Evolutionary conservation across 64 coral and sea anemone species (phyloP), one percentile per base, ranked within the genome.

Genomic region (Orbicella faveolata): DNA sequence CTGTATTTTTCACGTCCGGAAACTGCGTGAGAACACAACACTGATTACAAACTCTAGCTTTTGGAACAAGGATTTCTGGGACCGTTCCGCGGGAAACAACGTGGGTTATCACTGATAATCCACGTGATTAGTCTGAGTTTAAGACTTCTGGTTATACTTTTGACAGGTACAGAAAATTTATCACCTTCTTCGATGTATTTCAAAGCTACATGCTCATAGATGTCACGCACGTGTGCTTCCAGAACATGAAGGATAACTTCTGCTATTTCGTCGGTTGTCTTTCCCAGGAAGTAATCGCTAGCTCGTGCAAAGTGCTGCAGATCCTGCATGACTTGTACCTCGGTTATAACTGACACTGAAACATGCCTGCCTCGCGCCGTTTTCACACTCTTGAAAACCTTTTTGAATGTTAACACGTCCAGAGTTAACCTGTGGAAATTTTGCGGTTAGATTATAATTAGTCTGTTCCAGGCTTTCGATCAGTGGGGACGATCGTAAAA

Each of bases 261-360:
- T 25, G 63, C 63, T 72, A 85, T 85, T 85, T 85, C 65, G 20
- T 85, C 65, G 0, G 23, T 85, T 51, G 82, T 52, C n/a, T 85
- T 85, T 25, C 82, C 82, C 36, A 85, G 37, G 61, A 85, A 85
- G 19, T 72, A 85, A 52, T 85, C 82, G 30, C 82, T 85, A 30
- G 82, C 82, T 72, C 82, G 18, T 7, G 82, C 82, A 16, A 85
- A 85, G 39, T 85, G 82, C 23, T 72, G 82, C 21, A 85, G 82
- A 73, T 85, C 82, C 82, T 85, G 82, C 82, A 85, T 85, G 8
- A 85, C 21, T 85, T 85, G 82, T 25, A 85, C 82, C 6, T 85
- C 64, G 23, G 44, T 19, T 26, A 85, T 85, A 6, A 72, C 19
- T 30, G 82, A 85, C 37, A 85, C 82, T 25, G 82, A 85, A 85